Base-by-base conservation (phyloP, 2,113 vertebrate species). In the Onychostoma macrolepis region DNA sequence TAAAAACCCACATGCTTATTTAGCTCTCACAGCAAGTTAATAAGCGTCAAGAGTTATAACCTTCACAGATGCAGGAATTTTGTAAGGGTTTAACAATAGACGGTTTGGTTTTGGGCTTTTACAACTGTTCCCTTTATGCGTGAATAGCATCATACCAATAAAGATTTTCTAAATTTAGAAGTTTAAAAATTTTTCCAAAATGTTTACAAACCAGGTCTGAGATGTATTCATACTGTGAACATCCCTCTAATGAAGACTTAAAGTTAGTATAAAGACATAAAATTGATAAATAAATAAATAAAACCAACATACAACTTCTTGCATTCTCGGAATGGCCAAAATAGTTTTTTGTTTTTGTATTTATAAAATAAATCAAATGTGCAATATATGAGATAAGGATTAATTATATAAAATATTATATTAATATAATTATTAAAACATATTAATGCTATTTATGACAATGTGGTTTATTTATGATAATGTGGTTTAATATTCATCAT, bases 1-100 rank as follows among this genome's bases (percentile, higher is more conserved):
- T 67, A 30, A 83, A 86, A 83, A 72, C 63, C 43, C 80, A 83
- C 78, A 86, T 28, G 36, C 38, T 17, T 50, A 72, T 80, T 87
- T 80, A 71, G 50, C 75, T 45, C 26, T 26, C 7, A 58, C 48
- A 85, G 41, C 45, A 83, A 83, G 81, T 50, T 83, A 83, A 83
- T 69, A 33, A 71, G 43, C 63, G 8, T 83, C 41, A 71, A 83
- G 61, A 83, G 63, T 48, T 67, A 63, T 28, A 63, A 80, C 24
- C 56, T 81, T 30, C 4, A 65, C 12, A 43, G 38, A 45, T 45
- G 12, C 9, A 28, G 15, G n/a, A 28, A 67, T 67, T 43, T 5
- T 63, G 56, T 26, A 10, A 30, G 38, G n/a, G 13, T 45, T 21
- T 80, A 38, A 80, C 33, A 41, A 80, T 10, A 15, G 33, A 7